These are phyloP conservation scores for Stenolophus ochropezus DNA, from an alignment of 2,888 invertebrate genomes.

Conservation along the genomic window DNA sequence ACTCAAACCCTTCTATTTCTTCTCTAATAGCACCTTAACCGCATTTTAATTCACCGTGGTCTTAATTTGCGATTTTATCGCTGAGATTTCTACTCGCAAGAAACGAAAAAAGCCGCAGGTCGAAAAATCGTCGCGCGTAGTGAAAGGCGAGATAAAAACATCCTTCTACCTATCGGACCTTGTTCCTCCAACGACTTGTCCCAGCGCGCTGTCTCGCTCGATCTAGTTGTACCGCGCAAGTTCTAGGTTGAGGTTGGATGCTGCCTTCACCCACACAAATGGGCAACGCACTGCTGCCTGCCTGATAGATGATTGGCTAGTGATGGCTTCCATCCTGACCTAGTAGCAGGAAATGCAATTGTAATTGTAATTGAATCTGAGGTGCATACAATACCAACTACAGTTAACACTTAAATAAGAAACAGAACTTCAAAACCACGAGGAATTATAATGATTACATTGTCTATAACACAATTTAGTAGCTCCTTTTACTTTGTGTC, in stretches of 20 bases:
- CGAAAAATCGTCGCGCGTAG: slow-evolving; percentile 8
- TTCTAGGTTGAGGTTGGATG: slow-evolving; percentile 14
- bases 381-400: too few species aligned
- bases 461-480: too few species aligned
- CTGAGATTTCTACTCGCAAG: slow-evolving; percentile 19
- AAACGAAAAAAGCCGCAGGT: slow-evolving; percentile 16
- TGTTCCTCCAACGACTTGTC: background rate
- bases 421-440: too few species aligned
- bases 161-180: background rate
- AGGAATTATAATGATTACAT: too few species aligned
- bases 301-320: background rate
- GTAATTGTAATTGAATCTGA: too few species aligned
- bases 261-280: slow-evolving; percentile 21
- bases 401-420: too few species aligned
- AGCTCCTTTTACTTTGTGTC: too few species aligned
- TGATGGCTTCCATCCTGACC: background rate
- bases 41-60: slow-evolving; percentile 25
- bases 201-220: background rate
- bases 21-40: slow-evolving; percentile 25
- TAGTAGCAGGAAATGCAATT: too few species aligned
- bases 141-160: slow-evolving; percentile 37
- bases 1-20: background rate
- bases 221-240: slow-evolving; percentile 11
- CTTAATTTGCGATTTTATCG: slow-evolving; percentile 33
- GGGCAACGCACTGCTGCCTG: too few species aligned